Percentiles rank a stretch among this genome's conserved stretches.
Evolutionary conservation across 1,140 invertebrate genomes (phyloP).

Genomic region (Lanistes nyassanus): DNA sequence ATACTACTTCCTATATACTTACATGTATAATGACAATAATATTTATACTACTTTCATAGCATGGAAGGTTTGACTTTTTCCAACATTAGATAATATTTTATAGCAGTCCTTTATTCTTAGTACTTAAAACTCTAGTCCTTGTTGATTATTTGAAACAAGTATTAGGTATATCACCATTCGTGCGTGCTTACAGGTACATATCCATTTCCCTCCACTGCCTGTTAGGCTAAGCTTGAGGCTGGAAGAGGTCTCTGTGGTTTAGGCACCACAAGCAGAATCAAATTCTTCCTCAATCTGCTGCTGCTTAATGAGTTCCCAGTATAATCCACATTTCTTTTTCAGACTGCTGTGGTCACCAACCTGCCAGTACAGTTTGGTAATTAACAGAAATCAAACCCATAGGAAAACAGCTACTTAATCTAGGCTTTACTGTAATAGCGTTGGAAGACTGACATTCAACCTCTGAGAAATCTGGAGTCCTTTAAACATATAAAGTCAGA

Average conservation of each 20-base stretch:
- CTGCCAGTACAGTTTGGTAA: constrained; percentile 67
- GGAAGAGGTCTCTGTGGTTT: not conserved
- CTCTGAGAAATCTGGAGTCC: too few relatives aligned
- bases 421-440: not conserved
- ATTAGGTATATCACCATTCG: not conserved
- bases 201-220: not conserved
- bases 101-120: too few relatives aligned
- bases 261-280: constrained; percentile 21
- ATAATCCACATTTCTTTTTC: constrained; percentile 73
- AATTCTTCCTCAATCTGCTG: constrained; percentile 69
- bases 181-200: not conserved
- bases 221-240: not conserved
- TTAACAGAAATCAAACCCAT: not conserved
- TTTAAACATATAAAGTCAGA: too few relatives aligned
- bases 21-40: too few relatives aligned
- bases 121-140: too few relatives aligned
- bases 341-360: constrained; percentile 74
- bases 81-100: too few relatives aligned
- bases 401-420: not conserved
- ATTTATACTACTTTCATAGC: too few relatives aligned
- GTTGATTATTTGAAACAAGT: not conserved
- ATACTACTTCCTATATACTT: too few relatives aligned
- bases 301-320: constrained; percentile 77
- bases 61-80: too few relatives aligned
- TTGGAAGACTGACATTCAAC: too few relatives aligned